A percentile compares a stretch with the other conserved stretches of the same genome.
These are phyloP conservation scores for Maccullochella peelii DNA, from an alignment of 2,113 vertebrate species.

Conservation along the genomic window DNA sequence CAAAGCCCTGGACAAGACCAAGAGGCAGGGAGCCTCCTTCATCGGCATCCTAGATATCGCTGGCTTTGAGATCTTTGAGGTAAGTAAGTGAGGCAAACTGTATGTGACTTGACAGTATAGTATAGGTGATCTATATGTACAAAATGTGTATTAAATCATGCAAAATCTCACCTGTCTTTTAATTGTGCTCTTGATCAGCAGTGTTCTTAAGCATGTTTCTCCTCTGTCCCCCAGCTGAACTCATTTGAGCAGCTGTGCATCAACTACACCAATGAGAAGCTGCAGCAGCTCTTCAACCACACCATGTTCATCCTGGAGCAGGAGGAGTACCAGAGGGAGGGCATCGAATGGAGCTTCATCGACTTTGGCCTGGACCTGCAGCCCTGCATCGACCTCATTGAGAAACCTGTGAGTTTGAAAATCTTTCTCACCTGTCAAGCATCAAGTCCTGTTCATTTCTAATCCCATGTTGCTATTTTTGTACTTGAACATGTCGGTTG, in stretches of 20 bases:
- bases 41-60: slow-evolving; percentile 99
- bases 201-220: neutral
- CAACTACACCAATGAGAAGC: slow-evolving; percentile 99
- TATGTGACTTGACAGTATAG: neutral
- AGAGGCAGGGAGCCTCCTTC: slow-evolving; percentile 97
- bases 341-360: slow-evolving; percentile 99
- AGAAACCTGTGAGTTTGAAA: slow-evolving; percentile 91
- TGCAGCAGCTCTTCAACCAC: slow-evolving; percentile 99
- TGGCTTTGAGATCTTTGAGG: slow-evolving; percentile 99
- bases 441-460: neutral
- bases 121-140: neutral
- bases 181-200: neutral
- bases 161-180: neutral
- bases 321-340: slow-evolving; percentile 98
- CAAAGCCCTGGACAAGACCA: slow-evolving; percentile 98
- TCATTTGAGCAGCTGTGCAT: slow-evolving; percentile 99
- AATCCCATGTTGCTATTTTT: neutral
- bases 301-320: slow-evolving; percentile 99
- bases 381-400: slow-evolving; percentile 97
- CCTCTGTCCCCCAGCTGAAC: slow-evolving; percentile 87
- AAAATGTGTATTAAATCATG: neutral
- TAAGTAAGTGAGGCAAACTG: slow-evolving; percentile 67
- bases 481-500: neutral
- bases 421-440: neutral
- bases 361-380: slow-evolving; percentile 98